phyloP scores from a whole-genome alignment of 30 jellyfish, hydroid and myxozoan species.

The Sanderia malayensis region DNA sequence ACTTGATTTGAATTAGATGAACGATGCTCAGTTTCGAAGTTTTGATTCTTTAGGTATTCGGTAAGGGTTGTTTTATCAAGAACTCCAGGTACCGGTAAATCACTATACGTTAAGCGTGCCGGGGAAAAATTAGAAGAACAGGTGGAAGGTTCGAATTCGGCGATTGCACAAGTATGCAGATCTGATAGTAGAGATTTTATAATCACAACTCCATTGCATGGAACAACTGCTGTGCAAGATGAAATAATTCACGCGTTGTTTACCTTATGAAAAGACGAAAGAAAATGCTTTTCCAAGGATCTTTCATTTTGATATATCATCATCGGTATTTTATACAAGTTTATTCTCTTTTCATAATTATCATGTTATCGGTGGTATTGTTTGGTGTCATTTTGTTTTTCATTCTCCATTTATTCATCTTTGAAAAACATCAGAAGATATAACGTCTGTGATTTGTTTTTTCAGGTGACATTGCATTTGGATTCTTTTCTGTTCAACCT shows the following conservation, averaged over 20 bases:
- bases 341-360: too few relatives aligned
- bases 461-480: conserved; percentile 37
- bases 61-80: conserved; percentile 64
- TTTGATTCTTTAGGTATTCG: conserved; percentile 31
- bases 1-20: too few relatives aligned
- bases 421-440: too few relatives aligned
- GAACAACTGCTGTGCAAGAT: conserved; percentile 47
- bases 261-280: conserved; percentile 40
- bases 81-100: conserved; percentile 75
- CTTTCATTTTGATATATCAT: conserved; percentile 74
- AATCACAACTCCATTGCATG: conserved; percentile 64
- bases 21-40: too few relatives aligned
- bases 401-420: too few relatives aligned
- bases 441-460: too few relatives aligned
- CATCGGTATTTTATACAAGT: too few relatives aligned
- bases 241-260: conserved; percentile 41
- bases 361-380: too few relatives aligned
- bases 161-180: conserved; percentile 18
- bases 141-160: conserved; percentile 7
- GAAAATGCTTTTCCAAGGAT: conserved; percentile 75
- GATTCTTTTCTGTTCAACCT: conserved; percentile 58
- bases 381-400: too few relatives aligned
- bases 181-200: conserved; percentile 21
- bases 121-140: conserved; percentile 27
- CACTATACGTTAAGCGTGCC: conserved; percentile 20